Base-by-base conservation (phyloP, 2,888 invertebrate genomes). In the Latrodectus elegans region DNA sequence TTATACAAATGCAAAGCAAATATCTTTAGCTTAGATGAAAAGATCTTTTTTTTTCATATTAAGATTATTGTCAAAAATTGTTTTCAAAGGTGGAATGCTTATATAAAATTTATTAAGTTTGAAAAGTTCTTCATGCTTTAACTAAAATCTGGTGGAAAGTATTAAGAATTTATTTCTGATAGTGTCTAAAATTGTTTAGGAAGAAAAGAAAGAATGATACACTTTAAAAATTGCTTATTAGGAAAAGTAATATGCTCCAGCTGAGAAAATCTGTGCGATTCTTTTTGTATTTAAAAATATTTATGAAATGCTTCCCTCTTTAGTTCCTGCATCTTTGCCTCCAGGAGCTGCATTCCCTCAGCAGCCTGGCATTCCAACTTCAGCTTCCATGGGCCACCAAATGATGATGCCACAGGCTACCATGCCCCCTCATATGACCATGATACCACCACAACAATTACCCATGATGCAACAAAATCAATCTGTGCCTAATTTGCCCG, bases 301-400 rank as follows among this genome's bases (percentile, higher is more conserved):
- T 64, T 15, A 64, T n/a, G 0, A 8, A 53, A 68, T 11, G 14
- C 3, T 8, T 79, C 64, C 38, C 38, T 12, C 68, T 86, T 77
- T 51, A 87, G 87, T 74, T 68, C 68, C 87, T 73, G 75, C 52
- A 26, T 67, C 79, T 52, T 15, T 86, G 64, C 84, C 88, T 12
- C 74, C 88, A 64, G 83, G 83, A 65, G 88, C 88, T 51, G 84
- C 83, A 10, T 88, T 68, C 15, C 88, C 88, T 49, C 88, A 88
- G 74, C 86, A 75, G 68, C 68, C 82, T 9, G 79, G 60, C 8
- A 73, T 71, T 49, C 82, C 76, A n/a, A 68, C 79, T 9, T 72
- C 79, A 9, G 76, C 84, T 72, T 73, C 83, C 11, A 71, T 77
- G 67, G 77, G 77, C 10, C 83, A 75, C 14, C 81, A 77, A n/a